Base-by-base conservation (phyloP, 2,113 vertebrate genomes). In the Pithys albifrons region DNA sequence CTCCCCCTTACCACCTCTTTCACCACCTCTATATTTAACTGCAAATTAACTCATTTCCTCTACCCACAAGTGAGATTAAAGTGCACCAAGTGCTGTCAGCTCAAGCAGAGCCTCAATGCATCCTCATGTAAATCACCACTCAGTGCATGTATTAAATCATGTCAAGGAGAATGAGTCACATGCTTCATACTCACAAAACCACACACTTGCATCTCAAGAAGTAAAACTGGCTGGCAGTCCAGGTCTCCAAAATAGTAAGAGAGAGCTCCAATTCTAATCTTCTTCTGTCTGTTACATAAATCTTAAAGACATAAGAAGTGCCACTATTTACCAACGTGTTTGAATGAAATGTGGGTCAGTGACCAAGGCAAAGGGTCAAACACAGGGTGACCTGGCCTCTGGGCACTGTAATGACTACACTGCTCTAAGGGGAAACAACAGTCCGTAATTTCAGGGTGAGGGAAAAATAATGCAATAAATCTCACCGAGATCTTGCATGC, bases 11-110 rank as follows among this genome's bases (percentile, higher is more conserved):
- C 88, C 87, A 88, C 75, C 87, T 94, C 91, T 94, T 96, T 94
- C 93, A 90, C 87, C 92, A 95, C 74, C 85, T 91, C 96, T 96
- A 95, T 95, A 94, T 97, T 96, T 97, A 97, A 96, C 96, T 4
- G 14, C 93, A 95, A 95, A 95, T 95, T 92, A 96, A 92, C 78
- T 96, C 87, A 89, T 96, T 96, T 96, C 94, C 96, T 94, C 80
- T 91, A 80, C 85, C 87, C 87, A 69, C 74, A 85, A 79, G 55
- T 33, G 89, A 95, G 96, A 95, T 91, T 96, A 92, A 77, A 94
- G 86, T 10, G 62, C 45, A 81, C 55, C 7, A 3, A 91, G 67
- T 43, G 73, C 94, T 74, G 80, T 88, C 88, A 65, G 76, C 76
- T 84, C 86, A 59, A 77, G 91, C 88, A 91, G 52, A 87, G 86